A percentile compares a stretch with the other conserved stretches of the same genome.
Evolutionary conservation across 2,888 invertebrate genomes (phyloP).

Genomic region (Nipponacmea schrenckii): DNA sequence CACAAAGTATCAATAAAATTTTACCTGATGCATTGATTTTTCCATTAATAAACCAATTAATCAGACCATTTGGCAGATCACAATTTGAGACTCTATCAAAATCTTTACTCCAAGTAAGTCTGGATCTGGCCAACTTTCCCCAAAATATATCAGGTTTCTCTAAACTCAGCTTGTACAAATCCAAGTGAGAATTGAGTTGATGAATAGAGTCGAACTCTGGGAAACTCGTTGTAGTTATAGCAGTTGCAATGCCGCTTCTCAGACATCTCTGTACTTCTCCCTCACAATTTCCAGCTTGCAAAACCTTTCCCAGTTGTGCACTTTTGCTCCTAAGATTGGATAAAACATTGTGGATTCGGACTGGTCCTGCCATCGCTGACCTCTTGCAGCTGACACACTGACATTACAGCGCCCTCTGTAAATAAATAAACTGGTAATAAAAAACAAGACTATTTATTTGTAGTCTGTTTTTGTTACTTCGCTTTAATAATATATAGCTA

Average conservation of each 20-base stretch:
- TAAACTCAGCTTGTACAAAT: slow-evolving; percentile 63
- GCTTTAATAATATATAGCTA: too few relatives aligned
- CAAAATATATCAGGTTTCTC: slow-evolving; percentile 65
- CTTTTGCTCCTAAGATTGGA: background rate
- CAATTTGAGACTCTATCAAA: slow-evolving; percentile 63
- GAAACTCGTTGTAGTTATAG: slow-evolving; percentile 47
- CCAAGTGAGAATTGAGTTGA: slow-evolving; percentile 53
- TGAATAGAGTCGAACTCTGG: slow-evolving; percentile 58
- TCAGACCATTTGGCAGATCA: slow-evolving; percentile 58
- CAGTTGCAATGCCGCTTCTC: background rate
- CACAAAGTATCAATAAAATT: background rate
- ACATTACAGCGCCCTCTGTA: background rate
- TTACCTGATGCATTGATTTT: slow-evolving; percentile 67
- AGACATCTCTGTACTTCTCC: background rate
- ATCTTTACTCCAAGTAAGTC: slow-evolving; percentile 63
- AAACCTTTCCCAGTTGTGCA: background rate
- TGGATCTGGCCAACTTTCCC: slow-evolving; percentile 62
- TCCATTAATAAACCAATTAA: slow-evolving; percentile 67
- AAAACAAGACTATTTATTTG: too few relatives aligned
- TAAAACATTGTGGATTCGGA: background rate
- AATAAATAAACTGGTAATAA: background rate
- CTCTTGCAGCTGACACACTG: background rate
- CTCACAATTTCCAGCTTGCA: background rate
- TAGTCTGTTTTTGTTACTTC: too few relatives aligned
- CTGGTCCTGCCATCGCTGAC: background rate